Base-by-base conservation (phyloP, 2,888 invertebrate species). In the Agrypnus murinus region DNA sequence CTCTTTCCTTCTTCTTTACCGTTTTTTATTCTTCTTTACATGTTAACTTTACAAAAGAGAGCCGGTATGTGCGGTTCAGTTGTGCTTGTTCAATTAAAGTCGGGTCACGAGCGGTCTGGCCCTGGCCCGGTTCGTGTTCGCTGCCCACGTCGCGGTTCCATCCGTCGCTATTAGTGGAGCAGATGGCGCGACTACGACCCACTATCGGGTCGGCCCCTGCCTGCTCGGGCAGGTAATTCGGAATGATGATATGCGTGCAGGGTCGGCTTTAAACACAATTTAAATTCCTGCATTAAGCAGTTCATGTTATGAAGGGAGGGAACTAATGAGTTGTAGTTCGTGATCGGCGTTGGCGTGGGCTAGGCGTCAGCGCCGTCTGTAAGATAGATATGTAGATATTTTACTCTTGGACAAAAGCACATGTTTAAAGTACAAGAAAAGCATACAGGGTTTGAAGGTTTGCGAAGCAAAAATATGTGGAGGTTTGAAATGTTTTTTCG, bases 171-270 rank as follows among this genome's bases (percentile, higher is more conserved):
- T 74, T 72, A 69, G 71, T 65, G 58, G 67, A 69, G 70, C 72
- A 74, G 71, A 74, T 74, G 74, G 71, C 64, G 69, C 64, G 65
- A 66, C 72, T 70, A 57, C 69, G 69, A 73, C 71, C 71, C 72
- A 68, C 68, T 68, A 73, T 68, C 65, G 69, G 53, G 45, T 45
- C 69, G 64, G 50, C 40, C 58, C 38, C 55, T 68, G 66, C 55
- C 64, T 68, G 67, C 60, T 60, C 59, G 43, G 32, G 67, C 69
- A 62, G 57, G 72, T 67, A 50, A 67, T 71, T 67, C 48, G 17
- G 34, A 46, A 46, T 34, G 62, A 46, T 32, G 62, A 62, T 34
- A 32, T 59, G 34, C 59, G 45, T 31, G 17, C 62, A 62, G 62
- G 62, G 6, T 34, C 46, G 62, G 55, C 31, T 55, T 19, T 25